A percentile compares a stretch with the other conserved stretches of the same genome.
phyloP scores from a whole-genome alignment of 2,888 invertebrate species.

The Hermaeophaga mercurialis region DNA sequence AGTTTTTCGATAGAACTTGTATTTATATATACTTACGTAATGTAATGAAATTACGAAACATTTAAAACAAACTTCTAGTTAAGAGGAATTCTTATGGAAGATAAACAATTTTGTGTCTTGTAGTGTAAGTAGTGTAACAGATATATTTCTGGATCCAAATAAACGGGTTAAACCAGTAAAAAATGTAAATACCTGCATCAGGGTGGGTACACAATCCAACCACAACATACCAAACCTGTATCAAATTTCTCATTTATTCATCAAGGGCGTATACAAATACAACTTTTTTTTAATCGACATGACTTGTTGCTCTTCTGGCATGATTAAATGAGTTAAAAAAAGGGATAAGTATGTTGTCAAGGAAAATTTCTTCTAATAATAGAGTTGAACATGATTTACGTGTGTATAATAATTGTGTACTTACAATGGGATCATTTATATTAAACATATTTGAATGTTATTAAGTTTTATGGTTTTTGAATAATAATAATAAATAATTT shows the following conservation, averaged over 20 bases:
- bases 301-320: constrained; percentile 15
- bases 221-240: constrained; percentile 6
- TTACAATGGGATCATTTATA: constrained; percentile 9
- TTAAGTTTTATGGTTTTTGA: constrained; percentile 1
- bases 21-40: too few relatives aligned
- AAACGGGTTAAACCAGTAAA: too few relatives aligned
- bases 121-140: too few relatives aligned
- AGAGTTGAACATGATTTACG: constrained; percentile 10
- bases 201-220: neutral
- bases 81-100: too few relatives aligned
- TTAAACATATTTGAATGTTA: constrained; percentile 8
- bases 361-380: constrained; percentile 7
- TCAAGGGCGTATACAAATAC: constrained; percentile 5
- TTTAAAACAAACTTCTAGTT: too few relatives aligned
- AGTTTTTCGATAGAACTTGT: too few relatives aligned
- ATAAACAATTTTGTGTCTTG: too few relatives aligned
- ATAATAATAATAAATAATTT: constrained; percentile 6
- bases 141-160: too few relatives aligned
- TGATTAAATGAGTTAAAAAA: constrained; percentile 6
- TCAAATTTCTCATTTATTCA: constrained; percentile 6
- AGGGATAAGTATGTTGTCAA: constrained; percentile 12
- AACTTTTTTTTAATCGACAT: neutral
- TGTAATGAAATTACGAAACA: too few relatives aligned
- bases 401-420: constrained; percentile 14
- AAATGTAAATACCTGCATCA: too few relatives aligned